Base-by-base conservation (phyloP, 2,113 vertebrate genomes). In the Lycaon pictus region DNA sequence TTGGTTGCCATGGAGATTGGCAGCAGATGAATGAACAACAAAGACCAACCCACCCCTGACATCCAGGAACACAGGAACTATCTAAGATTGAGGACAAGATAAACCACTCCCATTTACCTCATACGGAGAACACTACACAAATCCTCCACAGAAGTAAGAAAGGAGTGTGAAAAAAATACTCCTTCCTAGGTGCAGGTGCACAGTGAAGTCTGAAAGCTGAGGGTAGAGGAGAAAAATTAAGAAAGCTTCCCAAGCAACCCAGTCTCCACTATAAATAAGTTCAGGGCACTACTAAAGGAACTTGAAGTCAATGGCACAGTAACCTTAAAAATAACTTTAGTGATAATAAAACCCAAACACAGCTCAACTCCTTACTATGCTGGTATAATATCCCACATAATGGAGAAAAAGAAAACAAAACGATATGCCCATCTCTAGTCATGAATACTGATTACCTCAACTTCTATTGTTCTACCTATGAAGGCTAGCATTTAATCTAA, bases 151-250 rank as follows among this genome's bases (percentile, higher is more conserved):
- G 27, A 63, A 53, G 25, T 35, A 56, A 80, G 32, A 25, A 65
- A 22, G 10, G 16, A 76, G 16, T 32, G 53, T 67, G 2, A 17
- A 56, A 67, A 84, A 77, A 51, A 17, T 7, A 60, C 12, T 48
- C 53, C 13, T 27, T 17, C 3, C 56, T n/a, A 84, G 20, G 2
- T 19, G 17, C 2, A 65, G 3, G 9, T 48, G 1, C 1, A 9
- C 5, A 37, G 17, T 35, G 23, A 86, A 19, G 3, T 37, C 62
- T 35, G 29, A 37, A 53, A 37, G 13, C 3, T 74, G 3, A 37
- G 9, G 0, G 10, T 37, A 11, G 43, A 22, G 9, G 1, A 29
- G 16, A 79, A 71, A 11, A 11, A 7, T 12, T 51, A 37, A 37
- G 35, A 80, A 48, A 76, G 17, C 11, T 22, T 53, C 43, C 35